phyloP scores from a whole-genome alignment of 2,797 vertebrate species.

The Urosaurus nigricauda region DNA sequence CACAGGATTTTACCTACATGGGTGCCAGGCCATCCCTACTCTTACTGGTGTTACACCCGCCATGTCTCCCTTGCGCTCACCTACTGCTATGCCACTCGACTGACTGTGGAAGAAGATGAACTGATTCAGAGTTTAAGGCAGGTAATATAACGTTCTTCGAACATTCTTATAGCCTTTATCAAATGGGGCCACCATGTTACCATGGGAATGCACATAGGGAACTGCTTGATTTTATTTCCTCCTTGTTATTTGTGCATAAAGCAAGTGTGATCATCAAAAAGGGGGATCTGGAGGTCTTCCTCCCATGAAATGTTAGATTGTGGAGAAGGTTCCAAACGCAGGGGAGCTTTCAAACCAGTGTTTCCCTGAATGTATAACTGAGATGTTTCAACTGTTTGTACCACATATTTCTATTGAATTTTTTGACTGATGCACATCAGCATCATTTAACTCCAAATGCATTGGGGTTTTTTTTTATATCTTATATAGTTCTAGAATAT shows the following conservation, averaged over 20 bases:
- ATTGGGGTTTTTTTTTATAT: not conserved
- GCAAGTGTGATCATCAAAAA: not conserved
- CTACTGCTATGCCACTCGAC: slow-evolving; percentile 90
- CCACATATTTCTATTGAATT: not conserved
- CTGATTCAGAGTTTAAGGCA: slow-evolving; percentile 91
- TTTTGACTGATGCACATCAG: not conserved
- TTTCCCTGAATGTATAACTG: not conserved
- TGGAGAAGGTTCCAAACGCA: not conserved
- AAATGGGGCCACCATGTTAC: not conserved
- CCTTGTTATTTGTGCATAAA: not conserved
- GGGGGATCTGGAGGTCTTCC: not conserved
- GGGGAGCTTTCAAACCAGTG: not conserved
- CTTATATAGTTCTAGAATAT: not conserved
- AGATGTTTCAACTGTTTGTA: not conserved
- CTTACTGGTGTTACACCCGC: slow-evolving; percentile 95
- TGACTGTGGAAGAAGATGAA: slow-evolving; percentile 85
- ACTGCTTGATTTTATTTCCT: not conserved
- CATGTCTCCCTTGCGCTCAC: slow-evolving; percentile 97
- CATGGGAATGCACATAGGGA: not conserved
- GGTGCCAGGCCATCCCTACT: slow-evolving; percentile 92
- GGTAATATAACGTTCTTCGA: slow-evolving; percentile 73
- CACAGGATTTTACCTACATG: slow-evolving; percentile 91
- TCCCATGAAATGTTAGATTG: too few species aligned
- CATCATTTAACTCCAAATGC: not conserved
- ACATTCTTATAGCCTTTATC: not conserved